Percentiles rank a stretch among this genome's conserved stretches.
These are phyloP conservation scores for Encarsia formosa DNA, from an alignment of 2,888 invertebrate genomes.

Conservation along the genomic window DNA sequence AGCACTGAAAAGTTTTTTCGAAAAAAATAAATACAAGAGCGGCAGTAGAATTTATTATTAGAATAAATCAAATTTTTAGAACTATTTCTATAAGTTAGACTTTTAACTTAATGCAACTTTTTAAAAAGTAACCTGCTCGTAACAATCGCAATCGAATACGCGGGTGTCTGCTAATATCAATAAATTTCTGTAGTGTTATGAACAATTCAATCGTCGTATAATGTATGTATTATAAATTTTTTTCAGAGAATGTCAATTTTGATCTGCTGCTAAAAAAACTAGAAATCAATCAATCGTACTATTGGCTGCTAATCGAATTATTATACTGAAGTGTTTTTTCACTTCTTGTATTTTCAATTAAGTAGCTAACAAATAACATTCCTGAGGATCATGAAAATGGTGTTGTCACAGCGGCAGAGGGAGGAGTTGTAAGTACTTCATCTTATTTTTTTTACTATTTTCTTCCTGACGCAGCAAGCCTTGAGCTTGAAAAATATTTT, in stretches of 20 bases:
- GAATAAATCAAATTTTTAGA: too few relatives aligned
- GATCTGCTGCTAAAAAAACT: too few relatives aligned
- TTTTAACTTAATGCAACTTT: too few relatives aligned
- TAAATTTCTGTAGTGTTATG: neutral
- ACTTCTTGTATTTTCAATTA: conserved; percentile 36
- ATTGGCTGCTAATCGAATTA: conserved; percentile 42
- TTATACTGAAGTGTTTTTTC: conserved; percentile 43
- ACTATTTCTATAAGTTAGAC: too few relatives aligned
- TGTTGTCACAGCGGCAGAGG: conserved; percentile 98
- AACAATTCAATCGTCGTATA: neutral
- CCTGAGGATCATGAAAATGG: conserved; percentile 90
- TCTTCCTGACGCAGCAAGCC: too few relatives aligned
- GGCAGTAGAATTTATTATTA: too few relatives aligned
- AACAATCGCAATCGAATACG: conserved; percentile 2
- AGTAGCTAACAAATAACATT: conserved; percentile 43
- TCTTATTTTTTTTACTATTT: too few relatives aligned
- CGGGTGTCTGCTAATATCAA: neutral
- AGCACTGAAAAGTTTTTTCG: too few relatives aligned
- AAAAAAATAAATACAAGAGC: too few relatives aligned
- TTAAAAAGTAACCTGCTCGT: too few relatives aligned
- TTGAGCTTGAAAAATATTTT: too few relatives aligned
- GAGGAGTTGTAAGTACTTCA: conserved; percentile 91
- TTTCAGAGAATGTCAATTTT: conserved; percentile 41
- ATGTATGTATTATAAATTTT: conserved; percentile 5
- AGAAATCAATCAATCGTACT: conserved; percentile 32